A percentile compares a stretch with the other conserved stretches of the same genome.
phyloP scores from a whole-genome alignment of 1,140 invertebrate genomes.

The Patella vulgata region DNA sequence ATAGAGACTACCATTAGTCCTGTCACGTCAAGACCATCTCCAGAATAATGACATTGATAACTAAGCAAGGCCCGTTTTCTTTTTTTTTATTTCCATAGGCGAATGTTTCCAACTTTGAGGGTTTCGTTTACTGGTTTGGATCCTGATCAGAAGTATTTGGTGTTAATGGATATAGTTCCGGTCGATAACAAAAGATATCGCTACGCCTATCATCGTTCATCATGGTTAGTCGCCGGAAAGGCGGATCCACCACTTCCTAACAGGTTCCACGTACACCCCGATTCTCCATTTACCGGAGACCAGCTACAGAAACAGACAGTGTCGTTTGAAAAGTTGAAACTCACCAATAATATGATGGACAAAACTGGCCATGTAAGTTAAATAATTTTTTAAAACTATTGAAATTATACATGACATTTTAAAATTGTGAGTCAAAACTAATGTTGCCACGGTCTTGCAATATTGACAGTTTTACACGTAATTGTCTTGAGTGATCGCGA shows the following conservation, averaged over 20 bases:
- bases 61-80: no score
- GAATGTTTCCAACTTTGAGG: slow-evolving; percentile 97
- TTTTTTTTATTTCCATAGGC: slow-evolving; percentile 81
- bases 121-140: slow-evolving; percentile 88
- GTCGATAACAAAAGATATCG: slow-evolving; percentile 98
- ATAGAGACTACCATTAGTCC: no score
- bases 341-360: slow-evolving; percentile 99
- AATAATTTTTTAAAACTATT: slow-evolving; percentile 3
- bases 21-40: no score
- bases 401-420: no score
- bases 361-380: slow-evolving; percentile 94
- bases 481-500: no score
- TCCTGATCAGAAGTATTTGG: slow-evolving; percentile 80
- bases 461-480: no score
- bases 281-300: slow-evolving; percentile 96
- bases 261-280: slow-evolving; percentile 92
- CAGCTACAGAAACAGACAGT: slow-evolving; percentile 96
- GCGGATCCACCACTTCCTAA: slow-evolving; percentile 92
- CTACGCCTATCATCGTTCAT: slow-evolving; percentile 97
- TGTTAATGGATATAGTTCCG: slow-evolving; percentile 95
- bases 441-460: no score
- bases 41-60: no score
- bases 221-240: slow-evolving; percentile 98
- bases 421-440: no score
- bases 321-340: slow-evolving; percentile 99